Evolutionary conservation across 92 coral and sea anemone genomes (phyloP).

Genomic region (Meandrina meandrites): DNA sequence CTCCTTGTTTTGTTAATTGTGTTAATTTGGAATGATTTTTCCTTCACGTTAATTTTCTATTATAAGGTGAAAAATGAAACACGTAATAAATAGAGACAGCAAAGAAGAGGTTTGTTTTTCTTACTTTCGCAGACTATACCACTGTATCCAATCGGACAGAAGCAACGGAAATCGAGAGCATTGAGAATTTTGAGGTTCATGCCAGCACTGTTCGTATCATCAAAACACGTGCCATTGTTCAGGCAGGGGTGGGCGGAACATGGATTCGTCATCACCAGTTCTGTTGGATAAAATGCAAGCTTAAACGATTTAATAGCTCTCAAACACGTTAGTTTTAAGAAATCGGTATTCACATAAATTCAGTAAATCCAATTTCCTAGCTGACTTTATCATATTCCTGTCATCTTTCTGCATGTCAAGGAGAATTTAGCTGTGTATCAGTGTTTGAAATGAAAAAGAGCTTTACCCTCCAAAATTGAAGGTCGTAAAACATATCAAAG

Average conservation of each 20-base stretch:
- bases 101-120: background rate
- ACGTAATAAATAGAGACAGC: background rate
- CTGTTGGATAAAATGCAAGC: constrained; percentile 20
- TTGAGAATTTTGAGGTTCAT: constrained; percentile 79
- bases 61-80: background rate
- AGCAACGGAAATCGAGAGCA: constrained; percentile 83
- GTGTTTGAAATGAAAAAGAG: background rate
- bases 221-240: constrained; percentile 92
- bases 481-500: background rate
- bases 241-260: constrained; percentile 83
- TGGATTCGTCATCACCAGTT: constrained; percentile 76
- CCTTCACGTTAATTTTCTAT: too few relatives aligned
- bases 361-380: background rate
- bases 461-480: background rate
- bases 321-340: background rate
- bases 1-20: background rate
- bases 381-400: background rate
- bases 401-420: background rate
- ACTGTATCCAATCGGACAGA: constrained; percentile 73
- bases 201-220: constrained; percentile 83
- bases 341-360: background rate
- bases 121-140: constrained; percentile 80
- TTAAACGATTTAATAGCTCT: background rate
- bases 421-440: background rate
- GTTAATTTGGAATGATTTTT: background rate